These are phyloP conservation scores for Acronicta leporina DNA, from an alignment of 2,888 invertebrate genomes.

Conservation along the genomic window DNA sequence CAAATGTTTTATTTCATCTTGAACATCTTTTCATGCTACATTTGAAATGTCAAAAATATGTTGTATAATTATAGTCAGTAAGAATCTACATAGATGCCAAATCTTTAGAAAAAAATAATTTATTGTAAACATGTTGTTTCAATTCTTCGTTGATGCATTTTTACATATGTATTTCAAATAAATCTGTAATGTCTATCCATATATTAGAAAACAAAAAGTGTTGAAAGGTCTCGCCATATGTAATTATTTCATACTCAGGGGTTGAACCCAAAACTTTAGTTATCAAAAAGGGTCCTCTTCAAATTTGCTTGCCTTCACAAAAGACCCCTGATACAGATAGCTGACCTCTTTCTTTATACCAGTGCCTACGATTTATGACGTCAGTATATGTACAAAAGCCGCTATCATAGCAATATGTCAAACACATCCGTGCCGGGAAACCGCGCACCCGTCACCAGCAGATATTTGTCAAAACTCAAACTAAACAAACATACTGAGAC, in stretches of 20 bases:
- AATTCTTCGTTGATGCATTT: no score
- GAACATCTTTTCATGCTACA: no score
- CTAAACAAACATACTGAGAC: slow-evolving; percentile 64
- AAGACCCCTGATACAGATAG: slow-evolving; percentile 40
- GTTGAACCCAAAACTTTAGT: slow-evolving; percentile 22
- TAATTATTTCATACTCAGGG: neutral
- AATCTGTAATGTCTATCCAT: no score
- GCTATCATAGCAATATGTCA: slow-evolving; percentile 86
- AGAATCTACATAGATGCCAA: no score
- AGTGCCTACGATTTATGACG: slow-evolving; percentile 76
- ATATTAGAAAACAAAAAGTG: no score
- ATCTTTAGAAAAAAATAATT: no score
- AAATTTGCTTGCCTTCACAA: slow-evolving; percentile 28
- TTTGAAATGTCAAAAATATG: no score
- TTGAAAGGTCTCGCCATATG: neutral
- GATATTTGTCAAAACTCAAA: slow-evolving; percentile 87
- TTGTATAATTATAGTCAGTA: no score
- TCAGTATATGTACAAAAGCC: slow-evolving; percentile 75
- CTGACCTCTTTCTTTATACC: slow-evolving; percentile 55
- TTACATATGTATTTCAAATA: no score
- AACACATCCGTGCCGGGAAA: slow-evolving; percentile 81
- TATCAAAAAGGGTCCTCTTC: slow-evolving; percentile 39
- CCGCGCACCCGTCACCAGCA: slow-evolving; percentile 85
- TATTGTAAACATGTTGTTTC: no score
- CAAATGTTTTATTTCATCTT: no score